Evolutionary conservation across 2,113 vertebrate species (phyloP), one percentile per base, ranked within the genome.

Genomic region (Chamaea fasciata): DNA sequence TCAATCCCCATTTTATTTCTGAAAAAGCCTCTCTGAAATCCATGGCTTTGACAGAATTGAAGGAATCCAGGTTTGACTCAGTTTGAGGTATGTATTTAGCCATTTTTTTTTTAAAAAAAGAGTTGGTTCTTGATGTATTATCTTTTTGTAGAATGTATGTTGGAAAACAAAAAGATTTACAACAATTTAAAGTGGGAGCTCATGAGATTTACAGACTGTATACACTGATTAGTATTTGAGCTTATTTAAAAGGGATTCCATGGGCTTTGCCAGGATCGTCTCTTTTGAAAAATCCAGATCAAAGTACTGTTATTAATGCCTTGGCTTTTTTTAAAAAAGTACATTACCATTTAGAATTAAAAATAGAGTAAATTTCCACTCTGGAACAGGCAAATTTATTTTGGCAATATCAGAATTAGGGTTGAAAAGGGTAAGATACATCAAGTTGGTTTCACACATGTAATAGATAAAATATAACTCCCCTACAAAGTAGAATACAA

Each of bases 1-100:
- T 56, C 59, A 93, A 88, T 88, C 67, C 76, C 27, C 27, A 20
- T 93, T 95, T 94, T 93, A 88, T 77, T 94, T 92, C 83, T 96
- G 57, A 95, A 50, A 90, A 93, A 94, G 71, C n/a, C 46, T 74
- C 49, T 44, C 83, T 77, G 60, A 95, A 92, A 96, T 74, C 53
- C 64, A 39, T 1, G 9, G 46, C 46, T 90, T 63, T 86, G 71
- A 83, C 26, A 80, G 78, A 92, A 86, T 42, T 69, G 59, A 92
- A 92, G 37, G 7, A 49, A 63, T 73, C 41, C 26, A 46, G 65
- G 83, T 69, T 92, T 80, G 27, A 42, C 18, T 93, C 42, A 57
- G 41, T 80, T 62, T 77, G 50, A 74, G 37, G 20, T 56, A 79
- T 11, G 17, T 62, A 39, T 83, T 91, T 91, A 73, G n/a, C 15